These are phyloP conservation scores for Brachionus angularis DNA, from an alignment of 1,140 invertebrate genomes.

Conservation along the genomic window DNA sequence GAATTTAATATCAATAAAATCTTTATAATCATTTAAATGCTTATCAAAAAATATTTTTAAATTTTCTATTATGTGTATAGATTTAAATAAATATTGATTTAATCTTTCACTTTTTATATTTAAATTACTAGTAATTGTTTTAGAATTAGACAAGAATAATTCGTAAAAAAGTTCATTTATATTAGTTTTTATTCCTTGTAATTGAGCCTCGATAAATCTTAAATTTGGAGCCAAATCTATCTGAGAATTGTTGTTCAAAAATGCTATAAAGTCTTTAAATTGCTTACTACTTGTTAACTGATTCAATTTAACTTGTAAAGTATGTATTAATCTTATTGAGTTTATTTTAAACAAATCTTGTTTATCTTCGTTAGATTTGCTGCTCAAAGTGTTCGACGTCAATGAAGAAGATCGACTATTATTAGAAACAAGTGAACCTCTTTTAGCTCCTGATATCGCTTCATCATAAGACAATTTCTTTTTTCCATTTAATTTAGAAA, in stretches of 20 bases:
- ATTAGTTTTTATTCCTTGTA: background rate
- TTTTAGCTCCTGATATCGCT: background rate
- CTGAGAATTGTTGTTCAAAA: background rate
- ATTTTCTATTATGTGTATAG: background rate
- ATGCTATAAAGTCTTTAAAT: background rate
- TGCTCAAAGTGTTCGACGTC: background rate
- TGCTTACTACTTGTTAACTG: slow-evolving; percentile 1
- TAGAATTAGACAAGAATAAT: background rate
- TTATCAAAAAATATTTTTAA: background rate
- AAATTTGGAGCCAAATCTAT: background rate
- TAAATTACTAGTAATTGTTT: background rate
- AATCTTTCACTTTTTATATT: background rate
- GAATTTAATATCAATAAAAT: slow-evolving; percentile 25
- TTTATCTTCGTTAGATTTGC: background rate
- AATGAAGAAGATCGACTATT: too few relatives aligned
- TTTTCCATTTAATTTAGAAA: background rate
- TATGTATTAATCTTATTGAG: background rate
- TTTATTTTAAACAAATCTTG: background rate
- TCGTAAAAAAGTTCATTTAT: slow-evolving; percentile 14
- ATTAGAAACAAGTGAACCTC: too few relatives aligned
- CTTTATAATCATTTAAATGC: slow-evolving; percentile 27
- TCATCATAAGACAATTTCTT: background rate
- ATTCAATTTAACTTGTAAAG: background rate
- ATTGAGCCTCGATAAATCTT: background rate
- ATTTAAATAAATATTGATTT: background rate